Conservation (phyloP, 2,888 invertebrate genomes). For the Liopterus haemorrhoidalis region DNA sequence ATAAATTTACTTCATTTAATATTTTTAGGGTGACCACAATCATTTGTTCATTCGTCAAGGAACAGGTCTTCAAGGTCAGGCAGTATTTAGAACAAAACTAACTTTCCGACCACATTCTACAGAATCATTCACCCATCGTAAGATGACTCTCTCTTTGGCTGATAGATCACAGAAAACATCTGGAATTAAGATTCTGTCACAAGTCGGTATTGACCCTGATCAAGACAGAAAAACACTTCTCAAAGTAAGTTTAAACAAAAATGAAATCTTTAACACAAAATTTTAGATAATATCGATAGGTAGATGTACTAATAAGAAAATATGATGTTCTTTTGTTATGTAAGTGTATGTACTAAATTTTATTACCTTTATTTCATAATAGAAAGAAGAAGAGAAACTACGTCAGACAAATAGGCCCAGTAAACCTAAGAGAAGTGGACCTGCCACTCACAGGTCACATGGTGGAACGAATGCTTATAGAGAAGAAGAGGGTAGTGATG, state of each 20-base stretch:
- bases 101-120: slow-evolving; percentile 98
- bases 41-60: slow-evolving; percentile 97
- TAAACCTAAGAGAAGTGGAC: slow-evolving; percentile 45
- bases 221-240: slow-evolving; percentile 84
- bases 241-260: slow-evolving; percentile 55
- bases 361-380: slow-evolving; percentile 25
- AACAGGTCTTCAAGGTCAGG: slow-evolving; percentile 95
- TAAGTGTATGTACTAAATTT: slow-evolving; percentile 5
- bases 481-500: slow-evolving; percentile 84
- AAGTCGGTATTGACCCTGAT: slow-evolving; percentile 91
- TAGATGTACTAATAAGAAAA: not conserved
- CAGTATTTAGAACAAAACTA: slow-evolving; percentile 92
- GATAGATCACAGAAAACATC: slow-evolving; percentile 90
- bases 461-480: slow-evolving; percentile 48
- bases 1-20: slow-evolving; percentile 17
- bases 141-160: slow-evolving; percentile 96
- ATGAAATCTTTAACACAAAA: slow-evolving; percentile 2
- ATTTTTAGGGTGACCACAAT: slow-evolving; percentile 83
- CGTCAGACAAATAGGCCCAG: slow-evolving; percentile 74
- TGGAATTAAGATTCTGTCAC: slow-evolving; percentile 92
- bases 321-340: not conserved
- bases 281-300: not conserved
- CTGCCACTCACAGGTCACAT: slow-evolving; percentile 41
- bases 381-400: slow-evolving; percentile 96
- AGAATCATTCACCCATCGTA: slow-evolving; percentile 96